These are phyloP conservation scores for Fabriciana adippe DNA, from an alignment of 2,888 invertebrate species.

Conservation along the genomic window DNA sequence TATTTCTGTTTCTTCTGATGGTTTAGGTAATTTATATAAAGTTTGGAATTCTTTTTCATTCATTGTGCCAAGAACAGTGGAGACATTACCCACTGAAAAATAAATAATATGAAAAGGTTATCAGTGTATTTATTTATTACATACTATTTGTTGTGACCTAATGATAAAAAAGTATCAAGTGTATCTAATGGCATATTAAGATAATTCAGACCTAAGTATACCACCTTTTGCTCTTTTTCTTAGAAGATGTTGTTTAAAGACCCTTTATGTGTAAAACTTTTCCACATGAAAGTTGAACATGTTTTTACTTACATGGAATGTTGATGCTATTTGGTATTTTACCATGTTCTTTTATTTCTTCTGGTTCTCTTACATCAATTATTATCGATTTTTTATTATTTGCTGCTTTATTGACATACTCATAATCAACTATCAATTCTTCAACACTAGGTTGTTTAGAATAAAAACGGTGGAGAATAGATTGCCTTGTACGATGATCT, in stretches of 20 bases:
- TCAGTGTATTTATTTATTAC: no score
- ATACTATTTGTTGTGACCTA: no score
- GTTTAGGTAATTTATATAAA: conserved; percentile 83
- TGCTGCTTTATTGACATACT: conserved; percentile 69
- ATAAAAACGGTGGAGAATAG: conserved; percentile 45
- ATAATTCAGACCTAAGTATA: no score
- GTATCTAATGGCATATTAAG: no score
- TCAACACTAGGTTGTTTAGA: conserved; percentile 52
- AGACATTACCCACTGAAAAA: conserved; percentile 79
- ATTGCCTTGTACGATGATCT: not conserved
- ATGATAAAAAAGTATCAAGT: no score
- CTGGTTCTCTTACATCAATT: conserved; percentile 89
- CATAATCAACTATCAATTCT: conserved; percentile 63
- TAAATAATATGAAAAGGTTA: not conserved
- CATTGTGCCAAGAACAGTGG: conserved; percentile 65
- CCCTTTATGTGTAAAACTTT: no score
- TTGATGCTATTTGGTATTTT: conserved; percentile 88
- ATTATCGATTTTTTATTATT: conserved; percentile 67
- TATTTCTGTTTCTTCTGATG: conserved; percentile 79
- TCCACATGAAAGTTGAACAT: not conserved
- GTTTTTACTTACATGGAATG: conserved; percentile 86
- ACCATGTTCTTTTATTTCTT: conserved; percentile 86
- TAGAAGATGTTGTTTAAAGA: no score
- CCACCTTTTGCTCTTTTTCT: no score
- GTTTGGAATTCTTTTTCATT: conserved; percentile 79